Evolutionary conservation across 2,888 invertebrate species (phyloP).

Genomic region (Dorcus hopei): DNA sequence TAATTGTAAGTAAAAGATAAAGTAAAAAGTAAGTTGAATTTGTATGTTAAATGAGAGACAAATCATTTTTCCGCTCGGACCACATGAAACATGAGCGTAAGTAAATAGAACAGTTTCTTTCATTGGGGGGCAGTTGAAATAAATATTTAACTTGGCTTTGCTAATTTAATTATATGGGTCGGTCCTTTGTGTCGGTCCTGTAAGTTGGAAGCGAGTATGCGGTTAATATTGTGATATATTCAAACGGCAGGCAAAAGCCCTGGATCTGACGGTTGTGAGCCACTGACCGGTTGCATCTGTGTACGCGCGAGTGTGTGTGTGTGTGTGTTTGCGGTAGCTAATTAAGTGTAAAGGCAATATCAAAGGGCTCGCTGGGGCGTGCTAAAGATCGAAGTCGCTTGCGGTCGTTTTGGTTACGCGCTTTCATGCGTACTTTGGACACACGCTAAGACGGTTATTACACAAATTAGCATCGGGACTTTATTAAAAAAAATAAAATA

Average conservation of each 20-base stretch:
- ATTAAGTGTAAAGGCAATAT: conserved; percentile 30
- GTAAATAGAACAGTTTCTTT: no score
- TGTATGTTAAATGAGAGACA: no score
- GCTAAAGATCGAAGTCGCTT: conserved; percentile 28
- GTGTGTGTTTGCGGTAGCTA: conserved; percentile 23
- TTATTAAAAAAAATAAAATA: no score
- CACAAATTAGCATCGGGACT: no score
- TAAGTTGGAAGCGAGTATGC: not conserved
- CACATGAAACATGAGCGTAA: no score
- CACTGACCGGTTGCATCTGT: conserved; percentile 7
- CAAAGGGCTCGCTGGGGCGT: conserved; percentile 32
- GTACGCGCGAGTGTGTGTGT: not conserved
- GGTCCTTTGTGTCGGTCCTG: not conserved
- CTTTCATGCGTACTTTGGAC: conserved; percentile 7
- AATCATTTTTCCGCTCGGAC: no score
- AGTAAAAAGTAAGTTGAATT: no score
- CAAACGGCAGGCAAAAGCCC: conserved; percentile 3
- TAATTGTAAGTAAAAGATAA: no score
- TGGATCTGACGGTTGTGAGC: not conserved
- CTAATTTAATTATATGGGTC: conserved; percentile 25
- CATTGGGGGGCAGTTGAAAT: no score
- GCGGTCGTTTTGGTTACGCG: conserved; percentile 33
- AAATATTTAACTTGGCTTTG: no score
- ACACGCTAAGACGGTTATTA: no score
- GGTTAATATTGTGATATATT: not conserved